A percentile compares a stretch with the other conserved stretches of the same genome.
These are phyloP conservation scores for Standfussiana lucernea DNA, from an alignment of 2,888 invertebrate species.

Conservation along the genomic window DNA sequence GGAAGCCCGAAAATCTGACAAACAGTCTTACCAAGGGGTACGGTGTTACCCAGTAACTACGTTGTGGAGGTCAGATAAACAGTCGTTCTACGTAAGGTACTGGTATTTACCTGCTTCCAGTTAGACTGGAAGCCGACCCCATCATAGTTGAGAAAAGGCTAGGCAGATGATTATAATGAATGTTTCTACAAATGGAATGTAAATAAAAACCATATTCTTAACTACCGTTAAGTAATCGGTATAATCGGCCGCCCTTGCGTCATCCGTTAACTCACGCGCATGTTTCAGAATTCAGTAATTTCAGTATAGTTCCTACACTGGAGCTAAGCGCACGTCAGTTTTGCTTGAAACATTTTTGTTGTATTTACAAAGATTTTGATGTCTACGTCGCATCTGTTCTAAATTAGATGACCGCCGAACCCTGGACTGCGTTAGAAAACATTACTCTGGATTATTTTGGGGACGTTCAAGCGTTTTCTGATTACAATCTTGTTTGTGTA, in stretches of 20 bases:
- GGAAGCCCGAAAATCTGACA: no score
- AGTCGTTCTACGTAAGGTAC: not conserved
- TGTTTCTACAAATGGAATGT: not conserved
- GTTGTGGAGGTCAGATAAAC: not conserved
- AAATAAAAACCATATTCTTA: not conserved
- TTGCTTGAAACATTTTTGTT: conserved; percentile 16
- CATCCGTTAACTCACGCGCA: conserved; percentile 73
- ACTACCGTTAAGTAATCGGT: conserved; percentile 53
- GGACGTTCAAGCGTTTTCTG: conserved; percentile 29
- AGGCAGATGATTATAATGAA: not conserved
- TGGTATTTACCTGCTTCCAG: not conserved
- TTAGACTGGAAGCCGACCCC: not conserved
- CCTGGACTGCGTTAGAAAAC: conserved; percentile 56
- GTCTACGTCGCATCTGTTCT: conserved; percentile 43
- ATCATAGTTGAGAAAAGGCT: not conserved
- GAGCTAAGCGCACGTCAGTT: conserved; percentile 61
- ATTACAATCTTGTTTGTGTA: conserved; percentile 52
- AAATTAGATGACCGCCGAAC: conserved; percentile 56
- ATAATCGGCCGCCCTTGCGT: conserved; percentile 59
- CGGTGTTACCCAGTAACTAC: no score
- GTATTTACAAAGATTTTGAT: conserved; percentile 29
- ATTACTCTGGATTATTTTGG: conserved; percentile 50
- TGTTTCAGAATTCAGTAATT: conserved; percentile 71
- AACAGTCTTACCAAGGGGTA: not conserved
- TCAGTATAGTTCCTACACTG: conserved; percentile 73